phyloP scores from a whole-genome alignment of 2,888 invertebrate genomes.

The Aphodius sticticus region DNA sequence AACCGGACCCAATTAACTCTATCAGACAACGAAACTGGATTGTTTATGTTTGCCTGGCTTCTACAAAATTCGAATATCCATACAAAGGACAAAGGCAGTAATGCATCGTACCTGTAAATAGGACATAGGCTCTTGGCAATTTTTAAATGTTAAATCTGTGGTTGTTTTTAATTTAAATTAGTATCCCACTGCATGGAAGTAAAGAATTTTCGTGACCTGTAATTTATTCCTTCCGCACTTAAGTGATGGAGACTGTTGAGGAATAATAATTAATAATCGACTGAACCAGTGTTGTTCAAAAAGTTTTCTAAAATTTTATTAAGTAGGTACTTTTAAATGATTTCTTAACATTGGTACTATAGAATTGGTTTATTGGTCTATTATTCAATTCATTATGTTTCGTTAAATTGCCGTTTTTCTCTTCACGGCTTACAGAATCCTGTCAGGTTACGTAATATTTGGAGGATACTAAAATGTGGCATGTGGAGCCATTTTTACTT shows the following conservation, averaged over 20 bases:
- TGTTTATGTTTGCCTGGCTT: not conserved
- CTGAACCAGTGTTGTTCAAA: not conserved
- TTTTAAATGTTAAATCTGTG: not conserved
- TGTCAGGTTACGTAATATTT: too few relatives aligned
- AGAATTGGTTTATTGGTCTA: too few relatives aligned
- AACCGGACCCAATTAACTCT: not conserved
- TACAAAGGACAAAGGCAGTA: not conserved
- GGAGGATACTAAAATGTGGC: too few relatives aligned
- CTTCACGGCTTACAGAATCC: too few relatives aligned
- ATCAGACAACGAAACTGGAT: constrained; percentile 11
- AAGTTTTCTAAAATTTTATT: too few relatives aligned
- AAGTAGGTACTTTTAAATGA: too few relatives aligned
- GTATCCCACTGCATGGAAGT: not conserved
- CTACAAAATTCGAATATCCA: not conserved
- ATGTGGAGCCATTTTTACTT: too few relatives aligned
- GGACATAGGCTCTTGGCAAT: too few relatives aligned
- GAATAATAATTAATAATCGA: not conserved
- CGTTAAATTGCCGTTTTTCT: too few relatives aligned
- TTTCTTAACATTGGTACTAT: too few relatives aligned
- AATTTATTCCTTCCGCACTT: constrained; percentile 10
- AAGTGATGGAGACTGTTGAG: not conserved
- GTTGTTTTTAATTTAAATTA: not conserved
- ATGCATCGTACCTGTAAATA: not conserved
- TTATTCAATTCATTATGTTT: too few relatives aligned
- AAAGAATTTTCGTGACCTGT: not conserved